A percentile compares a stretch with the other conserved stretches of the same genome.
These are phyloP conservation scores for Clivina fossor DNA, from an alignment of 2,888 invertebrate species.

Conservation along the genomic window DNA sequence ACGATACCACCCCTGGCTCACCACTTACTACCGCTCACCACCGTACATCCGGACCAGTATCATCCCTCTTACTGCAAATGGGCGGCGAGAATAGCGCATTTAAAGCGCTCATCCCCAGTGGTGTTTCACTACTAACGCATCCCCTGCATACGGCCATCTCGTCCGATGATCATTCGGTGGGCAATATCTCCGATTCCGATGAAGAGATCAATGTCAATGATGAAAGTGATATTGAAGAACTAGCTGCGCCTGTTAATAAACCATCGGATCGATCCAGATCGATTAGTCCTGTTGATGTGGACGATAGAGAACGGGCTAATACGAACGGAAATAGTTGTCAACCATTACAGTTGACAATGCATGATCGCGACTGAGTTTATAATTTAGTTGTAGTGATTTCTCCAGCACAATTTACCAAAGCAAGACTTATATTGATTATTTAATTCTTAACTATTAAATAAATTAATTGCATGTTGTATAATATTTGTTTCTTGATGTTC, in stretches of 20 bases:
- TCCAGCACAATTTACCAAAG: slow-evolving; percentile 26
- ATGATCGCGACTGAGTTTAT: slow-evolving; percentile 63
- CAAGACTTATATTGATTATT: slow-evolving; percentile 12
- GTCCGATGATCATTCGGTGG: slow-evolving; percentile 57
- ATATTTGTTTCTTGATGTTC: slow-evolving; percentile 22
- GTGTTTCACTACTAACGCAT: slow-evolving; percentile 45
- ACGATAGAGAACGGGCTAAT: slow-evolving; percentile 47
- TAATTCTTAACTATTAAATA: slow-evolving; percentile 12
- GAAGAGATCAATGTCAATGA: slow-evolving; percentile 87
- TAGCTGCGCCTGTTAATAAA: slow-evolving; percentile 55
- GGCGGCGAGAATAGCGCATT: slow-evolving; percentile 91
- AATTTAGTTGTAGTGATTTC: slow-evolving; percentile 22
- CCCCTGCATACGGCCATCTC: slow-evolving; percentile 52
- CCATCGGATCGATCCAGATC: slow-evolving; percentile 48
- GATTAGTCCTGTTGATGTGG: slow-evolving; percentile 55
- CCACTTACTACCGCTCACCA: slow-evolving; percentile 48
- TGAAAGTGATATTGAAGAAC: slow-evolving; percentile 66
- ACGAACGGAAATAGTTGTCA: slow-evolving; percentile 54
- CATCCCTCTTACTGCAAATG: slow-evolving; percentile 61
- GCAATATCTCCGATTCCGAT: slow-evolving; percentile 69
- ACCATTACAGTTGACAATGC: slow-evolving; percentile 72
- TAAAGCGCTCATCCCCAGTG: slow-evolving; percentile 70
- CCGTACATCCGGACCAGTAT: slow-evolving; percentile 52
- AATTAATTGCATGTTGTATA: slow-evolving; percentile 16
- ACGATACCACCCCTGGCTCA: slow-evolving; percentile 68